These are phyloP conservation scores for Otolemur crassicaudatus DNA, from an alignment of 2,797 vertebrate species.

Conservation along the genomic window DNA sequence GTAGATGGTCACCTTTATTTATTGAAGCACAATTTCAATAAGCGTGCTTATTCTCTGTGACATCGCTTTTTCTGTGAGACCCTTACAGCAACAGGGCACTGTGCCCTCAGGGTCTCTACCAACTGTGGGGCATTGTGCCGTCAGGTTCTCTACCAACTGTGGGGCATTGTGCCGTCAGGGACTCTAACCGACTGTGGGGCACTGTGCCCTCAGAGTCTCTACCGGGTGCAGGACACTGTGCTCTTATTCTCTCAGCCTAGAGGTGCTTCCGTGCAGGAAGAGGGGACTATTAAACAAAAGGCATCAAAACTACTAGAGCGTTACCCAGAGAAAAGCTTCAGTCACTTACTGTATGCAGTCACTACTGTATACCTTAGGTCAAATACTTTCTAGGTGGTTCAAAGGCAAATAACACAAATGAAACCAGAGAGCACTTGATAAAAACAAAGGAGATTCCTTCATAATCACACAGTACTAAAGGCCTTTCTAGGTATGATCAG, in stretches of 20 bases:
- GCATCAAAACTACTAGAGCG: background rate
- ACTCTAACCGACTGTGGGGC: background rate
- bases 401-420: slow-evolving; percentile 8
- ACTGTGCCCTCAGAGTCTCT: background rate
- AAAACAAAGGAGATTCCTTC: background rate
- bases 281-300: slow-evolving; percentile 15
- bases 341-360: background rate
- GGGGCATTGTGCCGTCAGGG: too few relatives aligned
- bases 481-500: background rate
- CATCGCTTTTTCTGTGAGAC: too few relatives aligned
- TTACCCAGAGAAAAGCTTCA: background rate
- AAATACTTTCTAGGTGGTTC: slow-evolving; percentile 37
- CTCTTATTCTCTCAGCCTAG: background rate
- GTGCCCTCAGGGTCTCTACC: background rate
- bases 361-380: background rate
- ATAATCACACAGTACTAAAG: slow-evolving; percentile 24
- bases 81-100: too few relatives aligned
- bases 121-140: background rate
- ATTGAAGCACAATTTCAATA: too few relatives aligned
- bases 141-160: background rate
- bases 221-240: background rate
- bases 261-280: background rate
- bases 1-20: too few relatives aligned
- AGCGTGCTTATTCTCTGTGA: too few relatives aligned
- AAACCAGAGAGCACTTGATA: slow-evolving; percentile 26